Percentiles rank a stretch among this genome's conserved stretches.
Conservation (phyloP, 2,888 invertebrate species). For the Drosophila stalkeri region DNA sequence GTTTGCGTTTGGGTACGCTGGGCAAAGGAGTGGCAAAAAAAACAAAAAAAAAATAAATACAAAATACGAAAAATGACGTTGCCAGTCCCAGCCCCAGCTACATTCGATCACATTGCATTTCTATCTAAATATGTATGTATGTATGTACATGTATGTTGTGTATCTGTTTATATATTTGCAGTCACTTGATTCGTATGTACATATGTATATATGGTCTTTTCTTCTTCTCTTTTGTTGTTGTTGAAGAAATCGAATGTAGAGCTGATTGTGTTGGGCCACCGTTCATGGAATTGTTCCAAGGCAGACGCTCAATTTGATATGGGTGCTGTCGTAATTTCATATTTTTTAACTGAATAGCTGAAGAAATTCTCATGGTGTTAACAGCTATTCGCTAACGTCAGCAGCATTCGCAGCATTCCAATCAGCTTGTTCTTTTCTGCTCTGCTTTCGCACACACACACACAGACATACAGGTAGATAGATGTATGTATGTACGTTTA, state of each 20-base stretch:
- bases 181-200: slow-evolving; percentile 21
- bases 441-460: slow-evolving; percentile 20
- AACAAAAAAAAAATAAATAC: too few relatives aligned
- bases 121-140: not conserved
- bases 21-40: slow-evolving; percentile 53
- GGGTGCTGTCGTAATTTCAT: slow-evolving; percentile 32
- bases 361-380: slow-evolving; percentile 40
- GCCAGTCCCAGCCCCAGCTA: slow-evolving; percentile 8
- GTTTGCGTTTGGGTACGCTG: slow-evolving; percentile 22
- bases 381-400: slow-evolving; percentile 45
- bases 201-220: not conserved
- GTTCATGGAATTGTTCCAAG: slow-evolving; percentile 42
- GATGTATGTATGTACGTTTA: not conserved
- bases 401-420: slow-evolving; percentile 49
- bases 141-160: not conserved
- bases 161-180: slow-evolving; percentile 21
- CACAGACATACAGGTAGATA: not conserved
- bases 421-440: slow-evolving; percentile 16
- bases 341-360: slow-evolving; percentile 10
- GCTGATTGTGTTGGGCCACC: slow-evolving; percentile 16
- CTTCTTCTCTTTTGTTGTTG: not conserved
- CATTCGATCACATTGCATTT: slow-evolving; percentile 45
- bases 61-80: slow-evolving; percentile 27
- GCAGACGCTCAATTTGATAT: slow-evolving; percentile 38
- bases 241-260: slow-evolving; percentile 49